A percentile compares a stretch with the other conserved stretches of the same genome.
These are phyloP conservation scores for Pseudococcus longispinus DNA, from an alignment of 2,888 invertebrate species.

Conservation along the genomic window DNA sequence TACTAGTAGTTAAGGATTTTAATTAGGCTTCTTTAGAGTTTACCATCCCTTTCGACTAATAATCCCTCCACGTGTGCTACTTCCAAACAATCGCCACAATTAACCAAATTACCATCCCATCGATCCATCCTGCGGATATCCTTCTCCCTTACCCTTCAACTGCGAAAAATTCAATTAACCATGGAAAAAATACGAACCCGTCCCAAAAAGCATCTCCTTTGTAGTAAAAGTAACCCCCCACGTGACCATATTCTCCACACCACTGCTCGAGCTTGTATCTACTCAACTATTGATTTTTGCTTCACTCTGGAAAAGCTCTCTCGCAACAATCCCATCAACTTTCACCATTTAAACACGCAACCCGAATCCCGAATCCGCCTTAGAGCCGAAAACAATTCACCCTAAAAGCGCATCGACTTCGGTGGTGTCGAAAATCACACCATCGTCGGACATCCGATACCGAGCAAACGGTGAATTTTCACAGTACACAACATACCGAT, in stretches of 20 bases:
- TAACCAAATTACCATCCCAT: neutral
- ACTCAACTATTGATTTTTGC: slow-evolving; percentile 17
- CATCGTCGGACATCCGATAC: slow-evolving; percentile 13
- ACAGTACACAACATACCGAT: neutral
- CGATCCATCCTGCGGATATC: neutral
- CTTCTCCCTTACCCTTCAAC: neutral
- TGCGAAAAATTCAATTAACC: neutral
- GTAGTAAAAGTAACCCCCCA: neutral
- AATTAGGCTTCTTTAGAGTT: too few species aligned
- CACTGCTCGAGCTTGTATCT: neutral
- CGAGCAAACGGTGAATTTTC: neutral
- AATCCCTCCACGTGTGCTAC: too few species aligned
- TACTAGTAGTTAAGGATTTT: too few species aligned
- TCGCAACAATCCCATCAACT: slow-evolving; percentile 12
- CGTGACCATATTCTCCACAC: neutral
- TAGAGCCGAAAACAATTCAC: neutral
- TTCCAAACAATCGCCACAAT: neutral
- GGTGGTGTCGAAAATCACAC: slow-evolving; percentile 35
- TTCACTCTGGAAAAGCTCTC: slow-evolving; percentile 4
- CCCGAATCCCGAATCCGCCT: neutral
- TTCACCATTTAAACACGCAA: slow-evolving; percentile 22
- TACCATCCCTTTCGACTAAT: too few species aligned
- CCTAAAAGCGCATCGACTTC: slow-evolving; percentile 22
- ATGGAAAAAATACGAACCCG: neutral
- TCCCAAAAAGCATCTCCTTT: neutral